phyloP scores from a whole-genome alignment of 2,888 invertebrate genomes.

The Holacanthella duospinosa region DNA sequence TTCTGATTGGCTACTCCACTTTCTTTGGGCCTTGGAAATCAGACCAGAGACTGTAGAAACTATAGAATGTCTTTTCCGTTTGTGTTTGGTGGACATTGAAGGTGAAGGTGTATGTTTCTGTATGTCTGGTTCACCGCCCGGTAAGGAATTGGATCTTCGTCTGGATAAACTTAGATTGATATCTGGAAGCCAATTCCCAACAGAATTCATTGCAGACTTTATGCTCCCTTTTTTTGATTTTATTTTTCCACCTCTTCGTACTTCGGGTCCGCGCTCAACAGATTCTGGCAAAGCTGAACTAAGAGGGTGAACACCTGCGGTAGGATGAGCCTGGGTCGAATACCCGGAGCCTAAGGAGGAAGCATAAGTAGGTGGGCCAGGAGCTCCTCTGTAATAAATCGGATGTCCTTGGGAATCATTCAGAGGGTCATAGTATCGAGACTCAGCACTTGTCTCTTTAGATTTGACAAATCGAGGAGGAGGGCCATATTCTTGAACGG shows the following conservation, averaged over 20 bases:
- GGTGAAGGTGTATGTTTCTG: constrained; percentile 42
- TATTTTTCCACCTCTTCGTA: constrained; percentile 41
- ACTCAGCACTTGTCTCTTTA: too few relatives aligned
- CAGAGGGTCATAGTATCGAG: neutral
- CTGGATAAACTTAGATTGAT: constrained; percentile 57
- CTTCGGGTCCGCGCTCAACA: neutral
- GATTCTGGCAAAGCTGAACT: neutral
- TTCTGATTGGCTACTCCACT: constrained; percentile 37
- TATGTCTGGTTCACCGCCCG: constrained; percentile 54
- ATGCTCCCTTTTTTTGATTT: constrained; percentile 56
- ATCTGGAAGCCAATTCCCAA: constrained; percentile 71
- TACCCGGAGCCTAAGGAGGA: neutral
- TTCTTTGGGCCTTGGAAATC: constrained; percentile 69
- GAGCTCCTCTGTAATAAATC: neutral
- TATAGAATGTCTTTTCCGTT: constrained; percentile 54
- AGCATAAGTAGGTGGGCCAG: neutral
- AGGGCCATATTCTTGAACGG: neutral
- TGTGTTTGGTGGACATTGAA: constrained; percentile 17
- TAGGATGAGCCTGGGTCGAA: neutral
- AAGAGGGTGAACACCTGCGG: neutral
- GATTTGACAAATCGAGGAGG: too few relatives aligned
- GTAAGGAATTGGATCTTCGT: constrained; percentile 70
- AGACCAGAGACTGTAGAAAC: constrained; percentile 76
- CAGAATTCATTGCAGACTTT: constrained; percentile 68
- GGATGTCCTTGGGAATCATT: neutral